These are phyloP conservation scores for Pollachius pollachius DNA, from an alignment of 2,113 vertebrate genomes.

Conservation along the genomic window DNA sequence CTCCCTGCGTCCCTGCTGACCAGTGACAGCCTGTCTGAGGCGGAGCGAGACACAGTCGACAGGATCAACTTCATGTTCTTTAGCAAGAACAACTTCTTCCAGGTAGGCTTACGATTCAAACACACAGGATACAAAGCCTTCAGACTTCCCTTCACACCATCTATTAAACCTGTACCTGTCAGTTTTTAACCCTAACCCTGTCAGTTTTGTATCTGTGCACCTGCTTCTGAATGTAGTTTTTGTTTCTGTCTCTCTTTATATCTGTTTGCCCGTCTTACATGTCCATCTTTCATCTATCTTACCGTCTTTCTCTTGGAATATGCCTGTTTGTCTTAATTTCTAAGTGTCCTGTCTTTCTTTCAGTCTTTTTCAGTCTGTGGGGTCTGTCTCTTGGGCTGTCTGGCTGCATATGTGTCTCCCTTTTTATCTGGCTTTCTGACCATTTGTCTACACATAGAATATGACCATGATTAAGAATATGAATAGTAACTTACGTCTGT, in stretches of 20 bases:
- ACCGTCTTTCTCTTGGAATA: background rate
- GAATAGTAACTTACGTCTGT: too few species aligned
- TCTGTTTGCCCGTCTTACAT: background rate
- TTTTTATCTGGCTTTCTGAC: background rate
- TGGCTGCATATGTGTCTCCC: background rate
- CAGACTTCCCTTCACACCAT: background rate
- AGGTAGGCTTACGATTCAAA: conserved; percentile 44
- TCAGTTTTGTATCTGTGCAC: background rate
- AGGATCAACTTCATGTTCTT: conserved; percentile 96
- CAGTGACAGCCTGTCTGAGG: conserved; percentile 71
- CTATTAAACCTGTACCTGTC: background rate
- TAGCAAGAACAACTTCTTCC: conserved; percentile 88
- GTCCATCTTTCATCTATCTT: background rate
- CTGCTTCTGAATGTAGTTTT: background rate
- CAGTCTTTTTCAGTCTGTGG: background rate
- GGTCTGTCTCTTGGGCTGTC: background rate
- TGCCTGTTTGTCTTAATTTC: background rate
- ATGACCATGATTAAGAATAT: too few species aligned
- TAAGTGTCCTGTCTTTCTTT: background rate
- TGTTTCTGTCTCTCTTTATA: background rate
- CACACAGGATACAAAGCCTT: too few species aligned
- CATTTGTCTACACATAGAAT: background rate
- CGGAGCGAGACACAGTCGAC: conserved; percentile 69
- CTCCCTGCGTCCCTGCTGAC: conserved; percentile 84
- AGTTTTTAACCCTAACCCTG: background rate